Percentiles rank a stretch among this genome's conserved stretches.
Conservation (phyloP, 2,797 vertebrate genomes). For the Clarias fuscus region DNA sequence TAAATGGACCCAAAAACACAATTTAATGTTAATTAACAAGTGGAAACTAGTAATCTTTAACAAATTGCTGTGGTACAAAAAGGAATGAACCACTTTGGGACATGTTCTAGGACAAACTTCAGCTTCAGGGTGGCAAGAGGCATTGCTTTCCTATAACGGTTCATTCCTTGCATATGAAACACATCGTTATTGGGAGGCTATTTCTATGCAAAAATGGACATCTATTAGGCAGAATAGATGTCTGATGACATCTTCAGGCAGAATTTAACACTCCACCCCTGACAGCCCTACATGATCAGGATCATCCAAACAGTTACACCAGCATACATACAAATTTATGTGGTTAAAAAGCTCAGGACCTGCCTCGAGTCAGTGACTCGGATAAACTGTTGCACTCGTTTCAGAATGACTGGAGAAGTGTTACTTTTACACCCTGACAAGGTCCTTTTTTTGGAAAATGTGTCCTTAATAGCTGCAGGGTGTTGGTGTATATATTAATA, state of each 20-base stretch:
- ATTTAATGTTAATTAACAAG: background rate
- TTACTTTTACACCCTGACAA: background rate
- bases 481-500: slow-evolving; percentile 25
- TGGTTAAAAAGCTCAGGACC: background rate
- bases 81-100: background rate
- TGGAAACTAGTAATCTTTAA: background rate
- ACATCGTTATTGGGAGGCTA: no score
- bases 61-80: background rate
- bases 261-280: background rate
- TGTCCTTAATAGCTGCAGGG: background rate
- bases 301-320: background rate
- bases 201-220: background rate
- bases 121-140: background rate
- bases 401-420: background rate
- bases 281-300: no score
- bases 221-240: no score
- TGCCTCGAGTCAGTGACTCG: background rate
- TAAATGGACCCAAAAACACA: background rate
- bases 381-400: background rate
- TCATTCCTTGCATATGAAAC: background rate
- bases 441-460: background rate
- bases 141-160: background rate
- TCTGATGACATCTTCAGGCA: background rate
- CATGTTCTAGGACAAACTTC: background rate
- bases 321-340: background rate